A percentile compares a stretch with the other conserved stretches of the same genome.
Conservation (phyloP, 2,113 vertebrate genomes). For the Chionodraco myersi region DNA sequence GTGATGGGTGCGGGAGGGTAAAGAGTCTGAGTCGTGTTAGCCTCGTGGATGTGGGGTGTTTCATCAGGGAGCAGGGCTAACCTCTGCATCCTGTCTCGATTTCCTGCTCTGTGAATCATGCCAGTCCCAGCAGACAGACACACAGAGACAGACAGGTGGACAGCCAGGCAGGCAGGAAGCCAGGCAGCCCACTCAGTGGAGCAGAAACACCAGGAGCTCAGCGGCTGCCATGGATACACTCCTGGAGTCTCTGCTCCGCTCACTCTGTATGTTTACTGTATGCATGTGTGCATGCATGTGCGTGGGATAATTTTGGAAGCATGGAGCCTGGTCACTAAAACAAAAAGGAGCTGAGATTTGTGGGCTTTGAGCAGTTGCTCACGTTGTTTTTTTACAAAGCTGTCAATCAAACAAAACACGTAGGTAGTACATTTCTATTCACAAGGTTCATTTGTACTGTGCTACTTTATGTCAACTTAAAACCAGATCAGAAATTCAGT, state of each 20-base stretch:
- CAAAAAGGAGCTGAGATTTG: neutral
- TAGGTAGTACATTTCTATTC: neutral
- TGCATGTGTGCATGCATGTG: constrained; percentile 58
- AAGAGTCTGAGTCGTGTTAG: constrained; percentile 36
- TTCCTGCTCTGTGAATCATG: constrained; percentile 74
- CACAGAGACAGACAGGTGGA: constrained; percentile 24
- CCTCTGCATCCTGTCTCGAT: constrained; percentile 67
- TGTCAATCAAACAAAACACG: neutral
- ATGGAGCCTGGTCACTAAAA: constrained; percentile 15
- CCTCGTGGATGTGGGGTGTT: constrained; percentile 39
- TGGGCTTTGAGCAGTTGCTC: neutral
- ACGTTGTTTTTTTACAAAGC: neutral
- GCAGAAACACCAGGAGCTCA: constrained; percentile 73
- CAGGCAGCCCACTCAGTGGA: constrained; percentile 75
- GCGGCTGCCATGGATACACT: constrained; percentile 78
- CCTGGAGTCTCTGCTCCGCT: constrained; percentile 61
- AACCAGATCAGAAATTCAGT: neutral
- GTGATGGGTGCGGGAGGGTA: constrained; percentile 39
- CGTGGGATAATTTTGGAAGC: constrained; percentile 48
- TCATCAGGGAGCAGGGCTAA: constrained; percentile 56
- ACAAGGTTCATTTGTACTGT: neutral
- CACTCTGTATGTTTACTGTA: constrained; percentile 56
- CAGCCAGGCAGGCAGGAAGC: constrained; percentile 34
- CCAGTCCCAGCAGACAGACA: constrained; percentile 56
- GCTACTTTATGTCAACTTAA: neutral